A percentile compares a stretch with the other conserved stretches of the same genome.
Conservation (phyloP, 2,888 invertebrate genomes). For the Lasioglossum morio region DNA sequence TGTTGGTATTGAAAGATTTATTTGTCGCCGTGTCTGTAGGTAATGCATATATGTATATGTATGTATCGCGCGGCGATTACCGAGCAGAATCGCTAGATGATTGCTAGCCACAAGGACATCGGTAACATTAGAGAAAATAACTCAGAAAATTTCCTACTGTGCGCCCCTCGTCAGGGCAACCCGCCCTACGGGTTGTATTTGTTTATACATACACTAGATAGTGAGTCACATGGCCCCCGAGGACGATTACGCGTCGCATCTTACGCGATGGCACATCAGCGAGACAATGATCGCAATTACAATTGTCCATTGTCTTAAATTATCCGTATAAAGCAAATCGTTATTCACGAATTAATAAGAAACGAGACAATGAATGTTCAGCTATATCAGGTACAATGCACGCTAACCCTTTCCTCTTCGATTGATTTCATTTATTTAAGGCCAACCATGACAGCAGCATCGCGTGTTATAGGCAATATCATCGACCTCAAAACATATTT, state of each 20-base stretch:
- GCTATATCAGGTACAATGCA: neutral
- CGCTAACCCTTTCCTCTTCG: neutral
- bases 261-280: neutral
- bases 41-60: neutral
- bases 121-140: too few relatives aligned
- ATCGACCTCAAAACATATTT: neutral
- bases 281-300: neutral
- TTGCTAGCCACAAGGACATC: too few relatives aligned
- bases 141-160: too few relatives aligned
- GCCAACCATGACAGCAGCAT: neutral
- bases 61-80: too few relatives aligned
- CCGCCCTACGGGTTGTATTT: neutral
- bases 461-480: neutral
- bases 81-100: too few relatives aligned
- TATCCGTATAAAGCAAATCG: neutral
- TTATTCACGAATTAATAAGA: neutral
- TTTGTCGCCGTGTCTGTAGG: neutral
- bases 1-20: neutral
- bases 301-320: neutral
- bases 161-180: too few relatives aligned
- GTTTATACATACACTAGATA: neutral
- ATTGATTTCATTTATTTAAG: neutral
- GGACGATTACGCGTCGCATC: conserved; percentile 4
- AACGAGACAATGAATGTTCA: neutral
- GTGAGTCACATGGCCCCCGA: neutral